Evolutionary conservation across 92 coral and sea anemone species (phyloP), one percentile per base, ranked within the genome.

Genomic region (Palythoa grandiflora): DNA sequence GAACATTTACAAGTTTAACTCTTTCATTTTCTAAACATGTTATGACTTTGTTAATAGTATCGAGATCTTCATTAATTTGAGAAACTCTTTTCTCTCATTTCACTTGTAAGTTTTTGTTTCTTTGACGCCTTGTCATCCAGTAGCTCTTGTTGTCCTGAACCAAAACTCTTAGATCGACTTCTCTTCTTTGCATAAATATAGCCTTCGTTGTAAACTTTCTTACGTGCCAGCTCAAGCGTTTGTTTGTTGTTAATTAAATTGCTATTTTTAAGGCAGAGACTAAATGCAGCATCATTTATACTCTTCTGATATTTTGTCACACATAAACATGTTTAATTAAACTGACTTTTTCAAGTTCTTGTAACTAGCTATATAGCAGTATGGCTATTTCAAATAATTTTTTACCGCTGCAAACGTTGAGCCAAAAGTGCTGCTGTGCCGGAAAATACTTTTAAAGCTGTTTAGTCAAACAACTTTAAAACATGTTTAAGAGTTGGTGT

Each of bases 121-220:
- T 90, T 90, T 72, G 71, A 78, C 28, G 35, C 76, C 66, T 51
- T 77, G 20, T 68, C 47, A 68, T 86, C 53, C 39, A 78, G 83
- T 2, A 16, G 44, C 40, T 59, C 38, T 35, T 87, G 59, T 51
- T 57, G 47, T 39, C 85, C 60, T 60, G 84, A 16, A 10, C 91
- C 94, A 91, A 88, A 91, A 53, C 38, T 21, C 51, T 71, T 88
- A 72, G 94, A 91, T 50, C 91, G 80, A 40, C 83, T 76, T 84
- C 60, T 54, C 76, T 91, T 91, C 79, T 91, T 91, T 4, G 50
- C 55, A 88, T 91, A 91, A 53, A 38, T 61, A 55, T 88, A 91
- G 21, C 93, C 91, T 6, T 87, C 88, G 17, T 50, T 47, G 78
- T 91, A 48, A 65, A 91, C 68, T 72, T 68, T 87, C 68, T 79